Percentiles rank a stretch among this genome's conserved stretches.
phyloP scores from a whole-genome alignment of 92 coral and sea anemone genomes.

The Montipora capitata region DNA sequence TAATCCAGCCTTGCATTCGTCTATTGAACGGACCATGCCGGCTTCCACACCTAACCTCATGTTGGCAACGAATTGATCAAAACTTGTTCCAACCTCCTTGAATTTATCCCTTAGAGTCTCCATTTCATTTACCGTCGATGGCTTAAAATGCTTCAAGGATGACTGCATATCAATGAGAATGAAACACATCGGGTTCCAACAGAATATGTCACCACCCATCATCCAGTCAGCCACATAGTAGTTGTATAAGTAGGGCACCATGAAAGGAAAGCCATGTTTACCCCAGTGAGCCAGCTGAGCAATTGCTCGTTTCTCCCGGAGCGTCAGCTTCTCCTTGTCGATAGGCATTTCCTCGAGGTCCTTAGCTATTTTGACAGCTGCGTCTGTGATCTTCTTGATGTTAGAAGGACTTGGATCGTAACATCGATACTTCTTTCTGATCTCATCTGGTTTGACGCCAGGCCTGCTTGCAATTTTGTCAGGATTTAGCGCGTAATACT shows the following conservation, averaged over 20 bases:
- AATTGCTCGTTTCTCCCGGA: conserved; percentile 63
- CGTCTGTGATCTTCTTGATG: conserved; percentile 73
- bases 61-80: conserved; percentile 63
- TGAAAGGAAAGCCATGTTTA: conserved; percentile 67
- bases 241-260: conserved; percentile 73
- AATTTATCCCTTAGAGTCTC: conserved; percentile 67
- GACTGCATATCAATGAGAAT: conserved; percentile 15
- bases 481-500: conserved; percentile 75
- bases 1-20: conserved; percentile 75
- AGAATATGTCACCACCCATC: conserved; percentile 74
- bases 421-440: conserved; percentile 49
- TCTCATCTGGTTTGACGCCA: conserved; percentile 57
- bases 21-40: conserved; percentile 86
- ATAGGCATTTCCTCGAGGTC: conserved; percentile 54
- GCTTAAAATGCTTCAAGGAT: conserved; percentile 64
- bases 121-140: conserved; percentile 64
- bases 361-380: conserved; percentile 27
- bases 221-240: conserved; percentile 81
- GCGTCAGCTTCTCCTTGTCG: conserved; percentile 55
- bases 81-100: conserved; percentile 55
- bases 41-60: conserved; percentile 71
- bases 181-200: conserved; percentile 65
- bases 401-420: conserved; percentile 65
- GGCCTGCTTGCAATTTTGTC: conserved; percentile 72
- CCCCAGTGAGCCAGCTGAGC: conserved; percentile 75